Evolutionary conservation across 2,888 invertebrate species (phyloP).

Genomic region (Rhabditoides inermis): DNA sequence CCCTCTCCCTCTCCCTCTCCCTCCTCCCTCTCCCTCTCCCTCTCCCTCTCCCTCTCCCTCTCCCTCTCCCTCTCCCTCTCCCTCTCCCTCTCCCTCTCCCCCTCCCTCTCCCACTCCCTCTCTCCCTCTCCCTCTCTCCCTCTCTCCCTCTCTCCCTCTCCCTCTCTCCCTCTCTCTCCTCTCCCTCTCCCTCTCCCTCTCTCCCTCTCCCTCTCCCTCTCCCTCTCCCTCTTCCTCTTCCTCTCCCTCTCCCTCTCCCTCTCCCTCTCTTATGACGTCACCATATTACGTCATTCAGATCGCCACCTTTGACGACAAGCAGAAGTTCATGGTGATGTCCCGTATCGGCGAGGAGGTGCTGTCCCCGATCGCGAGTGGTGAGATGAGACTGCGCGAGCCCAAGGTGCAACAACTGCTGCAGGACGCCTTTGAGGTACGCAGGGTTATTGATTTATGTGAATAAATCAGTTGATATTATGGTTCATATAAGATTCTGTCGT

Average conservation of each 20-base stretch:
- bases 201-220: not conserved
- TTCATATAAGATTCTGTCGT: slow-evolving; percentile 14
- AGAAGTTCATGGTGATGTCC: slow-evolving; percentile 18
- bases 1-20: slow-evolving; percentile 1
- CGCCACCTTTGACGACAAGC: slow-evolving; percentile 19
- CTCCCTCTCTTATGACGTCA: not conserved
- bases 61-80: slow-evolving; percentile 1
- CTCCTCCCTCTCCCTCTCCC: slow-evolving; percentile 3
- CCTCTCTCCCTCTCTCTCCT: not conserved
- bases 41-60: slow-evolving; percentile 3
- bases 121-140: not conserved
- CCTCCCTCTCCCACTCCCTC: not conserved
- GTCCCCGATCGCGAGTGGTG: slow-evolving; percentile 6
- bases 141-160: slow-evolving; percentile 5
- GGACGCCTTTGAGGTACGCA: slow-evolving; percentile 10
- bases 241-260: too few relatives aligned
- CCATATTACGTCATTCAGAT: slow-evolving; percentile 9
- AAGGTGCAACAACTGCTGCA: slow-evolving; percentile 9
- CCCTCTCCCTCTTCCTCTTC: not conserved
- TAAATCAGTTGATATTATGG: not conserved
- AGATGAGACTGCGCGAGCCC: slow-evolving; percentile 7
- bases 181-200: not conserved
- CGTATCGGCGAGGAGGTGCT: slow-evolving; percentile 19
- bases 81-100: not conserved
- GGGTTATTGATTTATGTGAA: not conserved